Base-by-base conservation (phyloP, 2,113 vertebrate species). In the Boulengeromyrus knoepffleri region DNA sequence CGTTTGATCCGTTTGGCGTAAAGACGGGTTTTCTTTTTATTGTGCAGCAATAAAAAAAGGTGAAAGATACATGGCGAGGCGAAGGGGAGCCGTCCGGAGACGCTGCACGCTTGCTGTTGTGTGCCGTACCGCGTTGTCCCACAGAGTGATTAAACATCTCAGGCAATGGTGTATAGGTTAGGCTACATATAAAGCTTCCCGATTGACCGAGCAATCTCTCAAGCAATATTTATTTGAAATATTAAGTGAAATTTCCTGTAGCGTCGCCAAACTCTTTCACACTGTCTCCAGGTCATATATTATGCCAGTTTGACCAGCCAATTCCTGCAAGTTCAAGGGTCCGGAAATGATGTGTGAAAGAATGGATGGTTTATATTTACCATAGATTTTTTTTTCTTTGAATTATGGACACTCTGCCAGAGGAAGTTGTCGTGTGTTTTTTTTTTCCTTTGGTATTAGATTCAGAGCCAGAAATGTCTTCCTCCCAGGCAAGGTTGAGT, bases 31-130 rank as follows among this genome's bases (percentile, higher is more conserved):
- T 95, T 93, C 93, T 91, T 39, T 84, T 84, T 45, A 9, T 42
- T 80, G 39, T 83, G 77, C 42, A 10, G 42, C 39, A 39, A 27
- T 45, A 24, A 27, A 83, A 19, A 27, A 83, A 21, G 42, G 39
- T 45, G 39, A 45, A 5, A 93, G 88, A 90, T 92, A 89, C 24
- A 89, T 92, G 94, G 90, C 91, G 90, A 93, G 91, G 91, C 91
- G 94, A 94, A 92, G 90, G 92, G 92, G 88, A 87, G 94, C 92
- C 70, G 92, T 93, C 93, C 93, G 91, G 93, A 70, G 62, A 92
- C 46, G 27, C 19, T 8, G n/a, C 47, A 17, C 49, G 47, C 45
- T 3, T 5, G 8, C 21, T 47, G 84, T 31, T 17, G 47, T 53
- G 21, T 17, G n/a, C 19, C 31, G 50, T 50, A 53, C 47, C 49